Conservation (phyloP, 2,888 invertebrate species). For the Smittia sp. region DNA sequence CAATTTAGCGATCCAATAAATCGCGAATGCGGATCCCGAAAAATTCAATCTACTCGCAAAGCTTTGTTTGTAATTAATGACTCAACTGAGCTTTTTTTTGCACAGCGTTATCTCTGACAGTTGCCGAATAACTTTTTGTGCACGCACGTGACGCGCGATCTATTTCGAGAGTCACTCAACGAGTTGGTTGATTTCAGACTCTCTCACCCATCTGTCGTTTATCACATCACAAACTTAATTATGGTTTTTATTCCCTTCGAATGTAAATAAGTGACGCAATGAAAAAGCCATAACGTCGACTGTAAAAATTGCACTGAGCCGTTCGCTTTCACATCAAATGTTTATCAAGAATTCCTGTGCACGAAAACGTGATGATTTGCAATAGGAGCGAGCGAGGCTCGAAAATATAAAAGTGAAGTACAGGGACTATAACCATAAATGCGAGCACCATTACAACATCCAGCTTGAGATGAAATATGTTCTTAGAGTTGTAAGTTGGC, state of each 20-base stretch:
- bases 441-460: background rate
- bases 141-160: no score
- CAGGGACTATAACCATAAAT: slow-evolving; percentile 36
- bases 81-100: background rate
- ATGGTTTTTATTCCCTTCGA: no score
- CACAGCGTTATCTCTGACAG: background rate
- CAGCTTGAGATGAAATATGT: slow-evolving; percentile 13
- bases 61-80: slow-evolving; percentile 15
- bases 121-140: background rate
- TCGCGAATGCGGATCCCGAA: background rate
- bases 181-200: no score
- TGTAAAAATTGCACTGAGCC: no score
- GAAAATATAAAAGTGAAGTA: slow-evolving; percentile 29
- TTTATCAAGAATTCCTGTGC: no score
- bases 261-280: no score
- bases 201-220: no score
- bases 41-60: slow-evolving; percentile 9
- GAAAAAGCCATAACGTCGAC: no score
- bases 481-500: slow-evolving; percentile 7
- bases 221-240: no score
- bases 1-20: slow-evolving; percentile 6
- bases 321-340: no score
- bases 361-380: slow-evolving; percentile 4
- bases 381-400: background rate
- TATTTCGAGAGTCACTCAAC: no score